phyloP scores from a whole-genome alignment of 2,113 vertebrate genomes.

The Chaetops frenatus region DNA sequence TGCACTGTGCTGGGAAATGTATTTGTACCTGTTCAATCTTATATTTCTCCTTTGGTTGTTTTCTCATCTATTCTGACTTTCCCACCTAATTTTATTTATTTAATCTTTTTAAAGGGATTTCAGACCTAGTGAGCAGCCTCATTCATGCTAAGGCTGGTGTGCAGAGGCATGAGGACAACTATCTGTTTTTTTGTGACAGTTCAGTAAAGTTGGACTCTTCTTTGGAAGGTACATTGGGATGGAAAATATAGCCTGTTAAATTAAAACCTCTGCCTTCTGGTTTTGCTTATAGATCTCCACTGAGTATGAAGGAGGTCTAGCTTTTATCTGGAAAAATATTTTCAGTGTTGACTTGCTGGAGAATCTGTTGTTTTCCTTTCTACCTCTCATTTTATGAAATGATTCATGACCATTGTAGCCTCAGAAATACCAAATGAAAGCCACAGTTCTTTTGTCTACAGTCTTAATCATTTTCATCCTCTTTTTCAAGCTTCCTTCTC shows the following conservation, averaged over 20 bases:
- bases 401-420: constrained; percentile 57
- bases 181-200: background rate
- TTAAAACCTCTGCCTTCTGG: background rate
- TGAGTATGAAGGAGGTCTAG: background rate
- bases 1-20: background rate
- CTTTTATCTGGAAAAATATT: constrained; percentile 44
- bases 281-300: background rate
- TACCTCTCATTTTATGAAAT: constrained; percentile 53
- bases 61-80: background rate
- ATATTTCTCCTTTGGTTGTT: background rate
- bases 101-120: background rate
- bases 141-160: background rate
- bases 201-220: background rate
- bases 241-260: background rate
- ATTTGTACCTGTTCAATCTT: background rate
- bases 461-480: constrained; percentile 55
- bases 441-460: constrained; percentile 50
- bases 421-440: constrained; percentile 57
- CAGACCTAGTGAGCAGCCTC: background rate
- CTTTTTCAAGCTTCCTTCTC: constrained; percentile 26
- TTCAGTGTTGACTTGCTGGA: constrained; percentile 39
- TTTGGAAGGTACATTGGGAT: background rate
- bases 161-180: background rate
- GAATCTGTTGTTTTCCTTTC: constrained; percentile 53
- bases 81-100: background rate